Conservation (phyloP, 2,888 invertebrate species). For the Ichneumoninae sp. region DNA sequence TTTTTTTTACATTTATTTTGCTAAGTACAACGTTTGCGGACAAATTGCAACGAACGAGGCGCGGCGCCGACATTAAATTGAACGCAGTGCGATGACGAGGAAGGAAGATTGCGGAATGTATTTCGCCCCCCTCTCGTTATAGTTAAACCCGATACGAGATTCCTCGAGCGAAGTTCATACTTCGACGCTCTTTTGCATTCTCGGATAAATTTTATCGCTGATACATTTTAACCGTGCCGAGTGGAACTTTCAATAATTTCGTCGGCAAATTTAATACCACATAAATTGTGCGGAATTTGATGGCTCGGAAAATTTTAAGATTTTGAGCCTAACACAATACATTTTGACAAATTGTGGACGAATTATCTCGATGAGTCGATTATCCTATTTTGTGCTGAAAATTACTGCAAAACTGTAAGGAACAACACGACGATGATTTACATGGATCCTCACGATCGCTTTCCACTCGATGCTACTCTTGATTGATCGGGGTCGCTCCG, state of each 20-base stretch:
- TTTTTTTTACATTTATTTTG: conserved; percentile 17
- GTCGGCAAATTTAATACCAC: conserved; percentile 29
- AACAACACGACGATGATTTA: conserved; percentile 25
- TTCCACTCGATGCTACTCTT: conserved; percentile 34
- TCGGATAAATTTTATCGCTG: conserved; percentile 49
- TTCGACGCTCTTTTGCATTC: conserved; percentile 43
- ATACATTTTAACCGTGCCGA: conserved; percentile 13
- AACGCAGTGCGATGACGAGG: conserved; percentile 16
- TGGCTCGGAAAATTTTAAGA: conserved; percentile 1
- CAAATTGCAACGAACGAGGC: conserved; percentile 49
- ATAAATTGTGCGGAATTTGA: conserved; percentile 30
- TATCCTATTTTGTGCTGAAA: background rate
- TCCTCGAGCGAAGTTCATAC: conserved; percentile 48
- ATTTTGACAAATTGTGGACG: background rate
- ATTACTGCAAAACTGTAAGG: background rate
- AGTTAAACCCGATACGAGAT: conserved; percentile 41
- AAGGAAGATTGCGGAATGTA: conserved; percentile 40
- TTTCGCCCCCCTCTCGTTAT: conserved; percentile 30
- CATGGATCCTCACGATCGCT: conserved; percentile 18
- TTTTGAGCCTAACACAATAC: background rate
- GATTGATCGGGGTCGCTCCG: conserved; percentile 74
- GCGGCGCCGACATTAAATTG: conserved; percentile 40
- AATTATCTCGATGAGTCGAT: conserved; percentile 6
- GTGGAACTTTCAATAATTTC: conserved; percentile 14
- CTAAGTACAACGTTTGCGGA: conserved; percentile 1